Conservation (phyloP, 2,888 invertebrate species). For the Himalopsyche anomala region DNA sequence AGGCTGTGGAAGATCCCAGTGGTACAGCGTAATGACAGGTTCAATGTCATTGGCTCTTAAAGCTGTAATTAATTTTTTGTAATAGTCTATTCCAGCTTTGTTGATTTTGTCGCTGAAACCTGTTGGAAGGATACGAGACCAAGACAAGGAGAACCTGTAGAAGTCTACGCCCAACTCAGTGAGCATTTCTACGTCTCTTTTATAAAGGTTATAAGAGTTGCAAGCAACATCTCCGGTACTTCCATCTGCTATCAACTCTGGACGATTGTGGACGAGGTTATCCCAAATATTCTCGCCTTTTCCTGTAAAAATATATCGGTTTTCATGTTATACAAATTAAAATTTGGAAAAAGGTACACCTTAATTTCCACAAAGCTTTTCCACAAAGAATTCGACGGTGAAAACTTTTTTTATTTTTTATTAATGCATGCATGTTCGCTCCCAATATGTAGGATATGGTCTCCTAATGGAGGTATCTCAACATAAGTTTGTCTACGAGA, state of each 20-base stretch:
- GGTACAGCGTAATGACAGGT: conserved; percentile 74
- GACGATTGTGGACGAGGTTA: conserved; percentile 66
- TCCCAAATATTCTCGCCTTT: conserved; percentile 75
- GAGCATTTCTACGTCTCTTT: conserved; percentile 70
- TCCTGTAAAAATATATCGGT: conserved; percentile 66
- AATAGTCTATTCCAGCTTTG: conserved; percentile 75
- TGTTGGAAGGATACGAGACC: conserved; percentile 77
- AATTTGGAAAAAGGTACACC: too few species aligned
- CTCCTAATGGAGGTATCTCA: too few species aligned
- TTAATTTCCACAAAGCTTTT: too few species aligned
- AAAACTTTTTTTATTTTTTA: too few species aligned
- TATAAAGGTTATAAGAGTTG: conserved; percentile 77
- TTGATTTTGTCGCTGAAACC: conserved; percentile 75
- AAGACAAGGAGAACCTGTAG: conserved; percentile 75
- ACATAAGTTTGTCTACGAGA: too few species aligned
- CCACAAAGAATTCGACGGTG: too few species aligned
- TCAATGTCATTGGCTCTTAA: conserved; percentile 75
- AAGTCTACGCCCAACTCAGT: conserved; percentile 69
- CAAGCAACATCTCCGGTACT: conserved; percentile 77
- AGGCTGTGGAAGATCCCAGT: conserved; percentile 71
- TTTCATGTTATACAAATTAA: too few species aligned
- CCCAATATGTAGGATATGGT: too few species aligned
- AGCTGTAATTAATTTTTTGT: conserved; percentile 75
- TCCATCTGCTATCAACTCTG: conserved; percentile 61
- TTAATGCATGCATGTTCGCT: too few species aligned